These are phyloP conservation scores for Lepidocolaptes lacrymiger DNA, from an alignment of 2,797 vertebrate genomes.

Conservation along the genomic window DNA sequence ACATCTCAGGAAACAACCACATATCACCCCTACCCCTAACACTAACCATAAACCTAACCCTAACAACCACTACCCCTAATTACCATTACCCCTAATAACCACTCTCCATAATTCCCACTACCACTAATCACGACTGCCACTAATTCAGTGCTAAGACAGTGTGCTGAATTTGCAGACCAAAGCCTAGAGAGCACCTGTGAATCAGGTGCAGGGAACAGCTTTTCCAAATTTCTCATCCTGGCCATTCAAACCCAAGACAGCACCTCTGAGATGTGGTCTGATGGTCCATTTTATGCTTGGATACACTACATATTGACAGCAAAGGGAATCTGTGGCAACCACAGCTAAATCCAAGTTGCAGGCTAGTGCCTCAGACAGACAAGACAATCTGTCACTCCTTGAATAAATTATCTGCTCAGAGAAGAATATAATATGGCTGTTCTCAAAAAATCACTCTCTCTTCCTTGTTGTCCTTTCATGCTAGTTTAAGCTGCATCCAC, in stretches of 20 bases:
- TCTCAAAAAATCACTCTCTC: neutral
- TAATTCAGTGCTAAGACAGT: neutral
- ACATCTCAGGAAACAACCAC: neutral
- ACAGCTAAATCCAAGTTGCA: neutral
- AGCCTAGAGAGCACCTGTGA: neutral
- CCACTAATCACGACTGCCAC: too few species aligned
- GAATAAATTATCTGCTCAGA: slow-evolving; percentile 46
- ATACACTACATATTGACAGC: slow-evolving; percentile 2
- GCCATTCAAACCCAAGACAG: neutral
- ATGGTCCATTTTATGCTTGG: slow-evolving; percentile 23
- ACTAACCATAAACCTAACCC: too few species aligned
- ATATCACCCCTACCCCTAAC: too few species aligned
- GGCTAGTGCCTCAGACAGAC: slow-evolving; percentile 1
- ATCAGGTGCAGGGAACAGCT: neutral
- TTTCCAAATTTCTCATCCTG: neutral
- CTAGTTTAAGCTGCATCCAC: neutral
- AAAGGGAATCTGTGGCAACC: neutral
- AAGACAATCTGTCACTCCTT: slow-evolving; percentile 35
- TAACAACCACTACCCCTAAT: too few species aligned
- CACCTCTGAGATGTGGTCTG: neutral
- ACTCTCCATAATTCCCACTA: too few species aligned
- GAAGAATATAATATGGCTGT: neutral
- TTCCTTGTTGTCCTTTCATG: neutral
- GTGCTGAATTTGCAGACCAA: neutral
- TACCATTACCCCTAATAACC: too few species aligned